Evolutionary conservation across 1,140 invertebrate genomes (phyloP).

Genomic region (Calliopsis andreniformis): DNA sequence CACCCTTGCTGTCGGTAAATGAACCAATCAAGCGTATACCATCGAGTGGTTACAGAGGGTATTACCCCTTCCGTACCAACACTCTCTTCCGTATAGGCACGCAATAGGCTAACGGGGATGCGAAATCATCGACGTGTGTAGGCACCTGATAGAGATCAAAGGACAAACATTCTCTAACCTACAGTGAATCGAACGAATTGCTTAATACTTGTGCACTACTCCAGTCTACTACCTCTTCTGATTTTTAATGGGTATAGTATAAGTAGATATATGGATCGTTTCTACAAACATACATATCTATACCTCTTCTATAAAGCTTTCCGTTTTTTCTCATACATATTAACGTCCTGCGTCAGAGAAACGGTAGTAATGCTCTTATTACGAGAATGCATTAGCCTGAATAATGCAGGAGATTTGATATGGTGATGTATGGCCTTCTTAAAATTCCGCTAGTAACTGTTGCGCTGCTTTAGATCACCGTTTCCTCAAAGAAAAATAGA

Average conservation of each 20-base stretch:
- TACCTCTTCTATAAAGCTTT: background rate
- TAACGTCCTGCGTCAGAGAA: background rate
- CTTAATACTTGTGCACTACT: too few species aligned
- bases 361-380: slow-evolving; percentile 14
- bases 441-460: slow-evolving; percentile 45
- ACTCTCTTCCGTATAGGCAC: slow-evolving; percentile 6
- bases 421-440: slow-evolving; percentile 37
- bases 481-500: slow-evolving; percentile 30
- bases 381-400: slow-evolving; percentile 37
- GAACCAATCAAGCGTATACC: slow-evolving; percentile 62
- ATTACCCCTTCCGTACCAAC: slow-evolving; percentile 12
- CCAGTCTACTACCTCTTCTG: too few species aligned
- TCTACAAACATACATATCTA: too few species aligned
- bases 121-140: background rate
- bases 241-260: too few species aligned
- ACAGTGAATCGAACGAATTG: slow-evolving; percentile 21
- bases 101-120: background rate
- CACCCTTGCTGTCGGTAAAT: slow-evolving; percentile 46
- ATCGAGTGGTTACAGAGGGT: slow-evolving; percentile 57
- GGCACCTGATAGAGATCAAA: slow-evolving; percentile 49
- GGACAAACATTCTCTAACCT: slow-evolving; percentile 22
- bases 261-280: too few species aligned
- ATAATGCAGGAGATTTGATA: slow-evolving; percentile 49
- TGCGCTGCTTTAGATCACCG: slow-evolving; percentile 20
- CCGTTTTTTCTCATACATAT: background rate